These are phyloP conservation scores for Cataglyphis livida DNA, from an alignment of 2,888 invertebrate species.

Conservation along the genomic window DNA sequence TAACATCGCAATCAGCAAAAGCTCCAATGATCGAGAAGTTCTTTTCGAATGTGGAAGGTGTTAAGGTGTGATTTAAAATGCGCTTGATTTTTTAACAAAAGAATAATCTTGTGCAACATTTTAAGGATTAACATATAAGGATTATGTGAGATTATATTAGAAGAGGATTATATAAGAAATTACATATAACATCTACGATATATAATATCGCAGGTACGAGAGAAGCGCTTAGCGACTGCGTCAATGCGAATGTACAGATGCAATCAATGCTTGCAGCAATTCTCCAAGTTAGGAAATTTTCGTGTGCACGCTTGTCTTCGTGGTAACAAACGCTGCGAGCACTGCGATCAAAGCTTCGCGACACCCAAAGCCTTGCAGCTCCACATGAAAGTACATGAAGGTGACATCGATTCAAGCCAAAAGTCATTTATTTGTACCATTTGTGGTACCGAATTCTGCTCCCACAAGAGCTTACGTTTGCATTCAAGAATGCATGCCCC, in stretches of 20 bases:
- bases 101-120: neutral
- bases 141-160: neutral
- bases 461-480: constrained; percentile 89
- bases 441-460: constrained; percentile 90
- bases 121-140: constrained; percentile 16
- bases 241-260: constrained; percentile 85
- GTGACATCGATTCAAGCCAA: constrained; percentile 69
- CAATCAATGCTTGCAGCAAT: constrained; percentile 86
- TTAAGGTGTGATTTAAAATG: constrained; percentile 77
- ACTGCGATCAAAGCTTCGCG: constrained; percentile 82
- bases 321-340: constrained; percentile 82
- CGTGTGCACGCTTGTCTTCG: constrained; percentile 85
- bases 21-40: constrained; percentile 84
- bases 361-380: constrained; percentile 87
- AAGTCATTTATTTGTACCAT: constrained; percentile 87
- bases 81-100: neutral
- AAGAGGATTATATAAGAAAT: neutral
- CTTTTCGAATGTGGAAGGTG: constrained; percentile 83
- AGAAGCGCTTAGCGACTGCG: constrained; percentile 74
- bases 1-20: constrained; percentile 73
- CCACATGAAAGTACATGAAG: constrained; percentile 87
- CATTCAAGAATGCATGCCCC: constrained; percentile 92
- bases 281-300: constrained; percentile 85
- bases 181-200: neutral
- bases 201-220: constrained; percentile 76